Evolutionary conservation across 2,888 invertebrate species (phyloP), one percentile per base, ranked within the genome.

Genomic region (Branchipolynoe longqiensis): DNA sequence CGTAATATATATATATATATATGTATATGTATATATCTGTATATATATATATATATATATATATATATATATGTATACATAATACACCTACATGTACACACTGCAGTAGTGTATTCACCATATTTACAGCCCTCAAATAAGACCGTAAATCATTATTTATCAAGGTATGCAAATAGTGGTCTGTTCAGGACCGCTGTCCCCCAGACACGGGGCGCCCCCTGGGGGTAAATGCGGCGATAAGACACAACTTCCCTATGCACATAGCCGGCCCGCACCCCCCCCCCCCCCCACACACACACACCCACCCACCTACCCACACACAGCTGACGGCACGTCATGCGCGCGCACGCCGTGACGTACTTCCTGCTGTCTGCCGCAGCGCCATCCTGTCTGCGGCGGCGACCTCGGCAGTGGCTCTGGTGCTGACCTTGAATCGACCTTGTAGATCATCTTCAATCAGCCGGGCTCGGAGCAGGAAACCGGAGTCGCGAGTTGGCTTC

Each of bases 381-480:
- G 69, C 69, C 78, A 48, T 48, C 48, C 28, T 48, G 54, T 78
- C 78, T 78, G 28, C 25, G n/a, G 25, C 3, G n/a, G 1, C 38
- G 69, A 69, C 78, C 78, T 54, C 12, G 18, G 48, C 4, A 48
- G 41, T 41, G 78, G 31, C 54, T 48, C 25, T 78, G 18, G 18
- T 18, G 22, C n/a, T 78, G 78, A 78, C 78, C 78, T 78, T 41
- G 38, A 33, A 69, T 78, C 48, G 41, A 78, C 78, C 78, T 78
- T 78, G 78, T 54, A 54, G 78, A 78, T 78, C 78, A 78, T 78
- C 78, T 78, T 78, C 78, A 78, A 78, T 78, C 78, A 54, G 48
- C 8, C 48, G n/a, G 78, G 48, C 78, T 78, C 78, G 78, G 78
- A 78, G 78, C 78, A 22, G 78, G 78, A 48, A 78, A 78, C 78